Base-by-base conservation (phyloP, 2,888 invertebrate genomes). In the Empis stercorea region DNA sequence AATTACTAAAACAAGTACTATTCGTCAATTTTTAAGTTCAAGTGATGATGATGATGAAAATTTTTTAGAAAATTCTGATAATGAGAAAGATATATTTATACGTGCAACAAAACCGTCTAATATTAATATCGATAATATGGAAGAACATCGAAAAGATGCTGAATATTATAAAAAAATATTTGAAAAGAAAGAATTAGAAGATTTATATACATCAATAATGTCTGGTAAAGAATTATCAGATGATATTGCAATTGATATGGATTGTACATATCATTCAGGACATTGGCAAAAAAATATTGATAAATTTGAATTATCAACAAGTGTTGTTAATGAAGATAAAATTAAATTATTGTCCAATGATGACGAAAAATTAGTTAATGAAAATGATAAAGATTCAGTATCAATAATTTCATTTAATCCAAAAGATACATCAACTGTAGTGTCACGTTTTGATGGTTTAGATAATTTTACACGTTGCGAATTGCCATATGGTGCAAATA, bases 241-340 rank as follows among this genome's bases (percentile, higher is more conserved):
- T 44, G 67, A 68, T 32, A 53, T 68, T 14, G 66, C 68, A 43
- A 59, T 61, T 9, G 65, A 64, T 5, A 48, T 43, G 37, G 50
- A 51, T 15, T 57, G 63, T 7, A 52, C 27, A 50, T 50, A 13
- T 52, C 54, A 13, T 59, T 61, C 10, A 51, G 57, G 20, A 59
- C 59, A 30, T 68, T 65, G 54, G 60, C 5, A 47, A 64, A 9
- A 60, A 56, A 49, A 63, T 59, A 11, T 40, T 9, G 10, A 27
- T 11, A 10, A 9, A 7, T 14, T 7, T 10, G 9, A 7, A 20
- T 10, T 5, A 16, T 40, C 59, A 56, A 51, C 65, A 70, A 53
- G 71, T 68, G 71, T 68, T 11, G 66, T 66, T 20, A 68, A 65
- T 11, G 65, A 65, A 4, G 57, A 59, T 30, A 41, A 38, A 1